These are phyloP conservation scores for Brachionus rotundiformis DNA, from an alignment of 1,140 invertebrate genomes.

Conservation along the genomic window DNA sequence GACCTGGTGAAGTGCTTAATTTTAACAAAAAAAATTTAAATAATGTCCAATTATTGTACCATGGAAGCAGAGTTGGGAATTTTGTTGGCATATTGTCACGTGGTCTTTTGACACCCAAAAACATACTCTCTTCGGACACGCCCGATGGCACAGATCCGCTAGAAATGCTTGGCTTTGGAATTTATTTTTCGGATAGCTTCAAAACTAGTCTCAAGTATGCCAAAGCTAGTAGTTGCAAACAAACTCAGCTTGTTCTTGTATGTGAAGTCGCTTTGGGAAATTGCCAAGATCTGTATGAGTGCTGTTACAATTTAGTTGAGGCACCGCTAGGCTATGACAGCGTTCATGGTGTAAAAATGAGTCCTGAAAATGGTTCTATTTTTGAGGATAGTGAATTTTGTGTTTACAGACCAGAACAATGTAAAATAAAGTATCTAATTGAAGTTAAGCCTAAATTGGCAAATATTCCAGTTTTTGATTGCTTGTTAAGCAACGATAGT, in stretches of 20 bases:
- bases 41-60: conserved; percentile 56
- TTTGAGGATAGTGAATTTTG: conserved; percentile 63
- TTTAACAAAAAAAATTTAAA: conserved; percentile 54
- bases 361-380: conserved; percentile 54
- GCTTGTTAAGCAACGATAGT: neutral
- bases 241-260: conserved; percentile 59
- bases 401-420: conserved; percentile 60
- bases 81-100: conserved; percentile 63
- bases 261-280: conserved; percentile 61
- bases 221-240: conserved; percentile 7
- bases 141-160: conserved; percentile 56
- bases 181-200: conserved; percentile 62
- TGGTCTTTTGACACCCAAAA: conserved; percentile 60
- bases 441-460: conserved; percentile 57
- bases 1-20: conserved; percentile 56
- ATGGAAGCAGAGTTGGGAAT: conserved; percentile 58
- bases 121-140: conserved; percentile 57
- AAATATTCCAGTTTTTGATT: neutral
- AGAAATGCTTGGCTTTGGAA: conserved; percentile 59
- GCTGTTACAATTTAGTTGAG: conserved; percentile 1
- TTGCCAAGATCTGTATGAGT: conserved; percentile 53
- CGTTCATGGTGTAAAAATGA: conserved; percentile 58
- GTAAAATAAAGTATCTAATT: conserved; percentile 60
- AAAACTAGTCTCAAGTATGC: conserved; percentile 54
- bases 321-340: conserved; percentile 61